Evolutionary conservation across 2,888 invertebrate genomes (phyloP), one percentile per base, ranked within the genome.

Genomic region (Miltochrista miniata): DNA sequence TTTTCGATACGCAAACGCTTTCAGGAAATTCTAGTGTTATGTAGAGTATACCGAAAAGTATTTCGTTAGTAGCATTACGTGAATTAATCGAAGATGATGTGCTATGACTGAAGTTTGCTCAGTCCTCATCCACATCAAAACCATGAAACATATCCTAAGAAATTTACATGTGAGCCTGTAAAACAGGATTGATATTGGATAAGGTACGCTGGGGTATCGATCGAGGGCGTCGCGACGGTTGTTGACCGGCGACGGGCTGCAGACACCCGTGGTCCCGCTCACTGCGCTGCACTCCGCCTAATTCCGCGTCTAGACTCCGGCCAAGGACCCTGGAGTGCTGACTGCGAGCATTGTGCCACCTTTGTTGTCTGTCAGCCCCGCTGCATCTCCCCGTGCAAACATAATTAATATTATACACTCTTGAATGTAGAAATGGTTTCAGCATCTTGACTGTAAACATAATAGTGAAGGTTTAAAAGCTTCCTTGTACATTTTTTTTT

Each of bases 301-400:
- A 78, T 75, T 72, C 74, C 67, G 66, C 56, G 83, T 81, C 83
- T 81, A 83, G 81, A 69, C 70, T 59, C 54, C 48, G 80, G 76
- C 66, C 67, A 76, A 77, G 64, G 74, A 76, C 77, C 79, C 59
- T 61, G 56, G 54, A 53, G 54, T 36, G 57, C 47, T 53, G 53
- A 56, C 54, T 45, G 62, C 62, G 59, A 56, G 64, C 61, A 63
- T 59, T 65, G 56, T 57, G 46, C 59, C 51, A 64, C 63, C 69
- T 72, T 71, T 76, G 74, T 72, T 64, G 76, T 75, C 73, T 42
- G 31, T 46, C 49, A 4, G 40, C 15, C 49, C 34, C 42, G 14
- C 30, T 54, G 12, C 40, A 48, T 46, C 35, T 48, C 38, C 24
- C 43, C 40, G 38, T 43, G 33, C 37, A 39, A 36, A 14, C 14